Evolutionary conservation across 2,888 invertebrate species (phyloP).

Genomic region (Girardia tigrina): DNA sequence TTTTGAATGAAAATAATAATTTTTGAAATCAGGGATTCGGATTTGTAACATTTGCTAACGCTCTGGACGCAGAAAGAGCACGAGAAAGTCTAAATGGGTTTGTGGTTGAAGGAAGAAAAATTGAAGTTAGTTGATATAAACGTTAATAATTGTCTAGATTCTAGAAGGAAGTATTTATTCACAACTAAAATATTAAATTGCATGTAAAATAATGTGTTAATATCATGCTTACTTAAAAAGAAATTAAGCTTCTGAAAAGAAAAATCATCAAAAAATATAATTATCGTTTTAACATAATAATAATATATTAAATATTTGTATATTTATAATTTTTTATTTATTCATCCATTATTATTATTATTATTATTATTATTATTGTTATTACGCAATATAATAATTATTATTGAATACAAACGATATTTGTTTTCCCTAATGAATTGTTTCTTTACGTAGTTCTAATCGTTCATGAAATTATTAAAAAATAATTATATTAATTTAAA

Average conservation of each 20-base stretch:
- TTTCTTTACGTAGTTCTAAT: too few relatives aligned
- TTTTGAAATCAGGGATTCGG: constrained; percentile 79
- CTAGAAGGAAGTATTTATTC: background rate
- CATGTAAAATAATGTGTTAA: constrained; percentile 8
- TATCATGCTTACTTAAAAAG: background rate
- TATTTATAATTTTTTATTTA: too few relatives aligned
- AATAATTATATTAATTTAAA: too few relatives aligned
- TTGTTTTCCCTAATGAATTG: too few relatives aligned
- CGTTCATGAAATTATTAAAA: too few relatives aligned
- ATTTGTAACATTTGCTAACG: constrained; percentile 99
- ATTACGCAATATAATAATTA: background rate
- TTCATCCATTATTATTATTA: background rate
- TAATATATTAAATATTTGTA: background rate
- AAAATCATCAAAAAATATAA: background rate
- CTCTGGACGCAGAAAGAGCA: constrained; percentile 99
- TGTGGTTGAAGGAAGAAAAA: constrained; percentile 99
- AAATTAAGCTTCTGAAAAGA: background rate
- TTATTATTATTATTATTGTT: background rate
- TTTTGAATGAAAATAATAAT: background rate
- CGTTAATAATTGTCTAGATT: constrained; percentile 7
- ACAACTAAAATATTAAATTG: background rate
- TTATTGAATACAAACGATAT: too few relatives aligned
- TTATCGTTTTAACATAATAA: background rate
- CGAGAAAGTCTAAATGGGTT: constrained; percentile 99
- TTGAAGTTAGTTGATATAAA: constrained; percentile 64